Evolutionary conservation across 2,113 vertebrate species (phyloP), one percentile per base, ranked within the genome.

Genomic region (Salvelinus alpinus): DNA sequence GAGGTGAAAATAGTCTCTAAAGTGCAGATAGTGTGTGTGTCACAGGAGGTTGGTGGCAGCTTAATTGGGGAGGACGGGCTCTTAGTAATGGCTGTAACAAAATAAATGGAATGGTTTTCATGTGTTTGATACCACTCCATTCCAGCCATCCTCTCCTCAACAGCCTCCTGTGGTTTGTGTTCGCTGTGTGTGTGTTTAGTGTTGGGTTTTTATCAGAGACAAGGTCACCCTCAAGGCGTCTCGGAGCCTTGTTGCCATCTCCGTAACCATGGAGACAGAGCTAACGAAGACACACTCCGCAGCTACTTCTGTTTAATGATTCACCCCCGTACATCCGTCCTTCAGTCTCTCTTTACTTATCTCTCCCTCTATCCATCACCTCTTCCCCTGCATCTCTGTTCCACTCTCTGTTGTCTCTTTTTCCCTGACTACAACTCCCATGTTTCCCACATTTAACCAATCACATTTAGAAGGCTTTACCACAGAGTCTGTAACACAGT

Each of bases 201-300:
- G 70, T 57, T 64, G 80, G 75, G 79, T 2, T 22, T 75, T 81
- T 83, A 81, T 87, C 82, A 81, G 77, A 83, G 77, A 47, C 85
- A 86, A 86, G 83, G 87, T 87, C 85, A 83, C 71, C 72, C 80
- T 76, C 74, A 78, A 68, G 78, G 73, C 29, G 73, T 80, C 70
- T 80, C 83, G 27, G 60, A 71, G 64, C 74, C 75, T 72, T 71
- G 25, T 82, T 76, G 59, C 74, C 70, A 67, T 78, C 73, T 77
- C 1, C 12, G 88, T 88, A 86, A 64, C 88, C 86, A 85, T 85
- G 84, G 88, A 75, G 76, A 89, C 75, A 44, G 73, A 76, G 72
- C 79, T 82, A 83, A 87, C 71, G 66, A 87, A 65, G 82, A 68
- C 64, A 66, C 64, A 13, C 64, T 25, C 18, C 8, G 1, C 34